Base-by-base conservation (phyloP, 2,888 invertebrate species). In the Ctena decussata region DNA sequence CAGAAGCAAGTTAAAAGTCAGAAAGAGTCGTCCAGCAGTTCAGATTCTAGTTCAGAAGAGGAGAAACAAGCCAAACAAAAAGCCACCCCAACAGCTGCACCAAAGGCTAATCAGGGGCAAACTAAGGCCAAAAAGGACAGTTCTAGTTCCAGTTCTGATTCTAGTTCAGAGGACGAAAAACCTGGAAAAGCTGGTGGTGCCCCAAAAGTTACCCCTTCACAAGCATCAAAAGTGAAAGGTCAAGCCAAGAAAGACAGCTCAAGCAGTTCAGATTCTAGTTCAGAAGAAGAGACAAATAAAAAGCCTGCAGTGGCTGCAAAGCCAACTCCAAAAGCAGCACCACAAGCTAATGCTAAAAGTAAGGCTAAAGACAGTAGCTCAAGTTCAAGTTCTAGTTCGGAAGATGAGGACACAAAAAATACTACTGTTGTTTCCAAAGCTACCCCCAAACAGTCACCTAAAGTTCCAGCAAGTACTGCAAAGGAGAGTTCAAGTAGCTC, bases 371-470 rank as follows among this genome's bases (percentile, higher is more conserved):
- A 65, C n/a, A 83, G 75, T 53, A 84, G 88, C 37, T 89, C 90
- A n/a, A 87, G 89, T 81, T 80, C 83, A 53, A 90, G 89, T 60
- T 84, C 88, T 15, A 86, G 84, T 65, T 85, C 82, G n/a, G 86
- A 89, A 27, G 81, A 81, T 69, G 82, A 80, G 72, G 18, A 30
- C 37, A 24, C 80, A 32, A 74, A 77, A 41, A 71, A 65, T 18
- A 27, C 39, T 3, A 2, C 72, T 32, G 32, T 69, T 37, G 21
- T 57, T 60, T 32, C 72, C 37, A 57, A 57, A 37, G 0, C 8
- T 18, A 37, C 69, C 39, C 76, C 73, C 37, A 24, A 44, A 69
- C 12, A 44, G 49, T 24, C 6, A 32, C 18, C 15, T n/a, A n/a
- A 53, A 44, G 41, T 11, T 24, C 41, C 37, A 76, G 70, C 77